These are phyloP conservation scores for Chiroxiphia lanceolata DNA, from an alignment of 2,797 vertebrate species.

Conservation along the genomic window DNA sequence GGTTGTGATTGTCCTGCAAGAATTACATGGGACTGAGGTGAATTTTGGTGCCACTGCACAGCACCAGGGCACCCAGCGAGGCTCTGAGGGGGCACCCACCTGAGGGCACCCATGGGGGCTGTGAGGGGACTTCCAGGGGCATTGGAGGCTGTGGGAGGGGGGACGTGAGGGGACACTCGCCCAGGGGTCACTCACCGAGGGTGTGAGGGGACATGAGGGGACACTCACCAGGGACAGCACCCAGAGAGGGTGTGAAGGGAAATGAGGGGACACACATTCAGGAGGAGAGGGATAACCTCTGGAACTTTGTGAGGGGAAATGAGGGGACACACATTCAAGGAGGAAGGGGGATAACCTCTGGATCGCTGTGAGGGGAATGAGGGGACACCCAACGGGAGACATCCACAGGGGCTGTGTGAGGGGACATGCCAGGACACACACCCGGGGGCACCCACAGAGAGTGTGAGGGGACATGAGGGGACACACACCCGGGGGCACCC, in stretches of 20 bases:
- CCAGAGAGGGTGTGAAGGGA: neutral
- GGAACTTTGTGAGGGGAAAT: neutral
- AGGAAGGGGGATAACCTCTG: too few relatives aligned
- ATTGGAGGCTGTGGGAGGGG: neutral
- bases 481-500: neutral
- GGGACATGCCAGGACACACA: neutral
- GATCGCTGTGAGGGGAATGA: neutral
- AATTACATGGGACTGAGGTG: neutral
- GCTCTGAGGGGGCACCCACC: neutral
- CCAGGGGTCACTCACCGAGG: rapidly evolving
- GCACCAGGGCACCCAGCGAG: neutral
- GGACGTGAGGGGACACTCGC: rapidly evolving
- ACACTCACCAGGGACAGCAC: rapidly evolving
- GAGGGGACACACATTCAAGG: too few relatives aligned
- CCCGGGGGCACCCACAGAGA: too few relatives aligned
- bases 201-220: neutral
- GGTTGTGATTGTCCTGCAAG: neutral
- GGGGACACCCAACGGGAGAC: neutral
- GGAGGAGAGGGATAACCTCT: neutral
- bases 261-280: neutral
- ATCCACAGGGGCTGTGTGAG: neutral
- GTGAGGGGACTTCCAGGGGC: neutral
- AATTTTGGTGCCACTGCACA: rapidly evolving
- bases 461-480: neutral
- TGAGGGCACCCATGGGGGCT: neutral